Conservation (phyloP, 2,888 invertebrate genomes). For the Dynastes maya region DNA sequence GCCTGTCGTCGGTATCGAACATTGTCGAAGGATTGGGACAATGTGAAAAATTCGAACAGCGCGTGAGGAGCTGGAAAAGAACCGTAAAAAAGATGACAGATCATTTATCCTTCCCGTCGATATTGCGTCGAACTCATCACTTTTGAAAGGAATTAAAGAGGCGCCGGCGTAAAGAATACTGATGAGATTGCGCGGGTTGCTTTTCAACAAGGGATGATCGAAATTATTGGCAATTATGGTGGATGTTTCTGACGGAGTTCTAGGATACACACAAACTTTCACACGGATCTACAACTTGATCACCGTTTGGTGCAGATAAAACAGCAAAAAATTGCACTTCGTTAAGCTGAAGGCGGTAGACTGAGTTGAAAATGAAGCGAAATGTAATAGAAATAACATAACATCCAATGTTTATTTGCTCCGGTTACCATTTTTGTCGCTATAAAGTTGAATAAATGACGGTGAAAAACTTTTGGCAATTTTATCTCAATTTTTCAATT, state of each 20-base stretch:
- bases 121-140: conserved; percentile 1
- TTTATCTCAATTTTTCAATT: no score
- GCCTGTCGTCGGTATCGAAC: background rate
- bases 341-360: no score
- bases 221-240: conserved; percentile 5
- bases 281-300: no score
- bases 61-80: conserved; percentile 3
- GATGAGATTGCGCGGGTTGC: background rate
- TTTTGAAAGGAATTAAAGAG: conserved; percentile 1
- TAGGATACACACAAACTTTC: no score
- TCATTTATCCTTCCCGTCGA: background rate
- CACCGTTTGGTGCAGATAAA: no score
- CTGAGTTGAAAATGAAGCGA: no score
- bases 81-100: conserved; percentile 1
- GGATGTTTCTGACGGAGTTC: background rate
- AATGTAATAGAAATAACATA: no score
- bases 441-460: no score
- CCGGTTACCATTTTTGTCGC: no score
- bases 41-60: conserved; percentile 8
- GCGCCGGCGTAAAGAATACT: background rate
- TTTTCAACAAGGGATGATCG: background rate
- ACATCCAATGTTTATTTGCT: no score
- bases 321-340: no score
- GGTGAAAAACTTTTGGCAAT: no score
- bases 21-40: background rate